Percentiles rank a stretch among this genome's conserved stretches.
Evolutionary conservation across 2,888 invertebrate species (phyloP).

Genomic region (Drosophila crucigera): DNA sequence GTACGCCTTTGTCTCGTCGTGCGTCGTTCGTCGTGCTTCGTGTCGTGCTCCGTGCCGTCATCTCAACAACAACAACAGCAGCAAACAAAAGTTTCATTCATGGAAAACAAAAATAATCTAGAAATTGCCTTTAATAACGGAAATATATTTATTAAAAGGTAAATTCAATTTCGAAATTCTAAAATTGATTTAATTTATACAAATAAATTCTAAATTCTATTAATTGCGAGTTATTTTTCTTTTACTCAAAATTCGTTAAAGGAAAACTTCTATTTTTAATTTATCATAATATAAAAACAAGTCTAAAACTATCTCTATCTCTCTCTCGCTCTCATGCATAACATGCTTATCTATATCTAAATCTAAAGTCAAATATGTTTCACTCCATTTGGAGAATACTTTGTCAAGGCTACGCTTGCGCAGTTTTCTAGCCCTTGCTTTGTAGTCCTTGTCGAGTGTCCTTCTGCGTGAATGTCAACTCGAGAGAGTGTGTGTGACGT

Average conservation of each 20-base stretch:
- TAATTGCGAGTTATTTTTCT: neutral
- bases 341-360: constrained; percentile 9
- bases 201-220: constrained; percentile 21
- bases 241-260: constrained; percentile 5
- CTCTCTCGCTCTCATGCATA: constrained; percentile 3
- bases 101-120: constrained; percentile 85
- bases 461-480: constrained; percentile 41
- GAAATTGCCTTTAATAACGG: constrained; percentile 85
- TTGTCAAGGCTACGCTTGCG: constrained; percentile 62
- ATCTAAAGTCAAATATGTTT: constrained; percentile 4
- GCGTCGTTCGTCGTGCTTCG: constrained; percentile 23
- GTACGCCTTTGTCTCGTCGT: constrained; percentile 1
- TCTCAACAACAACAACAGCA: constrained; percentile 16
- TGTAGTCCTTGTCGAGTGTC: constrained; percentile 33
- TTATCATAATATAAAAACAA: constrained; percentile 20
- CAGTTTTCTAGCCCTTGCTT: constrained; percentile 1
- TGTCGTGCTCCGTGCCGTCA: constrained; percentile 36
- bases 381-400: constrained; percentile 13
- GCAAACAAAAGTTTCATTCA: constrained; percentile 81
- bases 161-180: constrained; percentile 51
- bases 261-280: neutral
- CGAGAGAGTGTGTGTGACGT: constrained; percentile 29
- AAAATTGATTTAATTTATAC: neutral
- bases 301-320: neutral
- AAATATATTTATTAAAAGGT: constrained; percentile 85